These are phyloP conservation scores for Exocentrus adspersus DNA, from an alignment of 2,888 invertebrate species.

Conservation along the genomic window DNA sequence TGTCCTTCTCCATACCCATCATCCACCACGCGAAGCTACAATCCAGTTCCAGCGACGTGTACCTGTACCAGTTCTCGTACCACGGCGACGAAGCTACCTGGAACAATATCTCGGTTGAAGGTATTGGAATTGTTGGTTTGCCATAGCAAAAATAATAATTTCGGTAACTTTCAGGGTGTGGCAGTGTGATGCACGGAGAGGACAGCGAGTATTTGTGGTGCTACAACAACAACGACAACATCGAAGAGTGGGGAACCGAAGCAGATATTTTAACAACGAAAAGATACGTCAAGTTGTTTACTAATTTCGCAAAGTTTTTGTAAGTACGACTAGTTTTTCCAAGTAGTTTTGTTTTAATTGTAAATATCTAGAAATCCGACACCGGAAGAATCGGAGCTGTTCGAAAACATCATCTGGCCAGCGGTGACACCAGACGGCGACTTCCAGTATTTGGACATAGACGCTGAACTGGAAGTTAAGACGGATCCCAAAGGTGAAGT, in stretches of 20 bases:
- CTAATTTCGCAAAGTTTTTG: constrained; percentile 35
- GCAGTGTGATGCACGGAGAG: background rate
- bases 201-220: constrained; percentile 1
- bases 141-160: no score
- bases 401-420: constrained; percentile 32
- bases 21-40: constrained; percentile 2
- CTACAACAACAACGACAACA: background rate
- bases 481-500: constrained; percentile 31
- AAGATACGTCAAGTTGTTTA: constrained; percentile 25
- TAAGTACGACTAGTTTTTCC: constrained; percentile 9
- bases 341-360: no score
- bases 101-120: background rate
- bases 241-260: background rate
- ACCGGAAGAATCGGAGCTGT: background rate
- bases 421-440: constrained; percentile 28
- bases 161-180: background rate
- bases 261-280: background rate
- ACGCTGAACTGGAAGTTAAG: constrained; percentile 35
- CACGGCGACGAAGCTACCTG: background rate
- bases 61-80: constrained; percentile 4
- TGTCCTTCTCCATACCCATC: background rate
- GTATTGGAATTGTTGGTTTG: background rate
- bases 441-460: constrained; percentile 40
- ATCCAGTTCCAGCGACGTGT: background rate
- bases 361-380: constrained; percentile 17